Base-by-base conservation (phyloP, 2,797 vertebrate genomes). In the Hirundo rustica region DNA sequence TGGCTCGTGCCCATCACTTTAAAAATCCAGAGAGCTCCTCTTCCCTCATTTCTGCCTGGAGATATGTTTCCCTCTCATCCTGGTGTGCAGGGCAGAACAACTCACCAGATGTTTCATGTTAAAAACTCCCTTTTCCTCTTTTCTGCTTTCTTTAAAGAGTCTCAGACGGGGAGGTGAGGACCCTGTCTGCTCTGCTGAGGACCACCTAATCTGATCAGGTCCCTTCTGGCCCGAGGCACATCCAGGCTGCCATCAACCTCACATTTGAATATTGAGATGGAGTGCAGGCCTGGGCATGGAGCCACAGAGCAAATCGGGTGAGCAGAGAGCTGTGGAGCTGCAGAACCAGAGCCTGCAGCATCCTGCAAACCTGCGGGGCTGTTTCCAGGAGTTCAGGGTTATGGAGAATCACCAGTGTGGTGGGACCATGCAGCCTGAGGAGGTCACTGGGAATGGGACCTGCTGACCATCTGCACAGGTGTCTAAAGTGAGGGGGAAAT, bases 151-250 rank as follows among this genome's bases (percentile, higher is more conserved):
- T 92, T 89, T 89, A 88, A 94, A 91, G 94, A 70, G 34, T 70
- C 70, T 94, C 79, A 92, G 94, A 89, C 7, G 1, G 88, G 75
- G 91, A 94, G 87, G 95, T 96, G 93, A 94, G 54, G 92, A 97
- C 89, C 89, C 91, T 92, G 85, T 93, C 92, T 97, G 91, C 89
- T 94, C 91, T 89, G 73, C 11, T 91, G 87, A 96, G 71, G 91
- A 93, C 92, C 91, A 94, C 89, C 93, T 94, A 91, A 89, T 93
- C 91, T 88, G 95, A 91, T 89, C 78, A 85, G 86, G 67, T 92
- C 60, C 76, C 30, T 94, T 88, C 55, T 91, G 75, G 88, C 86
- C 79, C 18, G 7, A 85, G 21, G 45, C 11, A 0, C 10, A 53
- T 88, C 58, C 81, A 78, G 54, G 50, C 92, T 92, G 92, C 78